These are phyloP conservation scores for Sturnus vulgaris DNA, from an alignment of 2,113 vertebrate species.

Conservation along the genomic window DNA sequence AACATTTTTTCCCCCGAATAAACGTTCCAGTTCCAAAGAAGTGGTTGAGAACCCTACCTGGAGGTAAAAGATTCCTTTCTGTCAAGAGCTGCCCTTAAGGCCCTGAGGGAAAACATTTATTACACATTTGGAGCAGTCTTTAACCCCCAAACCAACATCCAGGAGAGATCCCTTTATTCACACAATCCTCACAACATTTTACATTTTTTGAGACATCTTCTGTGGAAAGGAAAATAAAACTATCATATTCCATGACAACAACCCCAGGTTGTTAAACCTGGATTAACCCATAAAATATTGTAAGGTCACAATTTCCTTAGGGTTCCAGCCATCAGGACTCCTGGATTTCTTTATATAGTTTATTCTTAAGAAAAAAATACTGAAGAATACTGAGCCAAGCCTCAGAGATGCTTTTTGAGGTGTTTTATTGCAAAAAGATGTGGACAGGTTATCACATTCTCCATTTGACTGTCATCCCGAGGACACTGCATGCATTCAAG, in stretches of 20 bases:
- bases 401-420: slow-evolving; percentile 15
- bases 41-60: neutral
- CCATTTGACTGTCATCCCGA: slow-evolving; percentile 44
- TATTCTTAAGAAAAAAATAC: neutral
- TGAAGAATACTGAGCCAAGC: neutral
- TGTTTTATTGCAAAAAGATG: slow-evolving; percentile 63
- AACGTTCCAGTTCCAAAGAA: neutral
- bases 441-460: slow-evolving; percentile 49
- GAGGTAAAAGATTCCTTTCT: neutral
- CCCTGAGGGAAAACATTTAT: neutral
- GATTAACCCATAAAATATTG: neutral
- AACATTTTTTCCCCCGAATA: neutral
- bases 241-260: neutral
- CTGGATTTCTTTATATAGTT: neutral
- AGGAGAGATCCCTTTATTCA: neutral
- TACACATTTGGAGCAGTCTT: neutral
- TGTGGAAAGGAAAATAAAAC: neutral
- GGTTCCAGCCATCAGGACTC: neutral
- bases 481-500: slow-evolving; percentile 52
- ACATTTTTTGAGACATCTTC: neutral
- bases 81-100: neutral
- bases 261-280: neutral
- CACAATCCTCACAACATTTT: neutral
- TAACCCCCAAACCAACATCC: neutral
- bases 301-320: neutral